Percentiles rank a stretch among this genome's conserved stretches.
Conservation (phyloP, 2,888 invertebrate genomes). For the Byasa hedistus region DNA sequence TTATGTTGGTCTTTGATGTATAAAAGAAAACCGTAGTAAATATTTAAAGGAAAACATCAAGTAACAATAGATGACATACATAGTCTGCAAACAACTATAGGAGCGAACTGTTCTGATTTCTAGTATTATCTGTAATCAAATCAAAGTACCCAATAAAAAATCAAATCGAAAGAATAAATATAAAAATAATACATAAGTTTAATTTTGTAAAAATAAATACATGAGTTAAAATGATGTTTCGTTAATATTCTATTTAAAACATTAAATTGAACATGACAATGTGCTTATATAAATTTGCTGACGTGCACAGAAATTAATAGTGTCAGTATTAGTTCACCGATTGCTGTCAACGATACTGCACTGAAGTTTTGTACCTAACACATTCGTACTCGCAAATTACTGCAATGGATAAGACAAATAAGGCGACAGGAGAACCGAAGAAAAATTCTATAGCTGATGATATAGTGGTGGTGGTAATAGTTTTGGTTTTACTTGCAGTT, state of each 20-base stretch:
- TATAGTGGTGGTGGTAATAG: constrained; percentile 40
- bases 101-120: no score
- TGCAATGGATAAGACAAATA: constrained; percentile 32
- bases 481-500: constrained; percentile 42
- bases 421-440: constrained; percentile 49
- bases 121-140: no score
- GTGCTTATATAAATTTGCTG: constrained; percentile 5
- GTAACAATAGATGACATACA: no score
- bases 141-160: no score
- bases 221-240: no score
- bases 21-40: no score
- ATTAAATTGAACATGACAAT: not conserved
- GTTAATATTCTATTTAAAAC: not conserved
- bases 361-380: constrained; percentile 4
- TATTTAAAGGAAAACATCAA: no score
- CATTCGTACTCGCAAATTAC: not conserved
- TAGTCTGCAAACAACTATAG: no score
- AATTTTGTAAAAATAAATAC: no score
- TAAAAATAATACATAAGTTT: no score
- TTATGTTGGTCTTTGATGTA: no score
- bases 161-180: no score
- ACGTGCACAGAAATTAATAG: constrained; percentile 9
- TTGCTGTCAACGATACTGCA: not conserved
- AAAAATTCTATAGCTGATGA: constrained; percentile 46
- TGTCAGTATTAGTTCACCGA: not conserved